These are phyloP conservation scores for Bhutanitis thaidina DNA, from an alignment of 2,888 invertebrate species.

Conservation along the genomic window DNA sequence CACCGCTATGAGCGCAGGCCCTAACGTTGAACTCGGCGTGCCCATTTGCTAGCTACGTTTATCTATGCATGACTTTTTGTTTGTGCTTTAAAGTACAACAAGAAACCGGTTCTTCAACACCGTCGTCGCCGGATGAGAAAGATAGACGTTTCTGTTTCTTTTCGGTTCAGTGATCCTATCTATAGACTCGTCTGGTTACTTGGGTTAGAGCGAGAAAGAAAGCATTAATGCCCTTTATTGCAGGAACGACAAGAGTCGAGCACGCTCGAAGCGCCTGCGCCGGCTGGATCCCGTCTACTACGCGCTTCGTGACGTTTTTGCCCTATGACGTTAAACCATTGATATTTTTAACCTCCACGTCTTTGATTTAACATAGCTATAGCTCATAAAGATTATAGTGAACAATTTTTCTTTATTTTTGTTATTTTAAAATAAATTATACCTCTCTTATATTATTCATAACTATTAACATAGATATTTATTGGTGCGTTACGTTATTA, in stretches of 20 bases:
- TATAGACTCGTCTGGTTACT: slow-evolving; percentile 41
- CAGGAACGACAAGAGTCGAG: slow-evolving; percentile 49
- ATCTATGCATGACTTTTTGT: slow-evolving; percentile 68
- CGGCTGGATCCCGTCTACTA: slow-evolving; percentile 38
- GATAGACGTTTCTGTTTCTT: slow-evolving; percentile 62
- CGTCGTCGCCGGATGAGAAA: slow-evolving; percentile 59
- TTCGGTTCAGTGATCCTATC: slow-evolving; percentile 73
- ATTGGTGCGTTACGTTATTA: no score
- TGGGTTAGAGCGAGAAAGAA: slow-evolving; percentile 41
- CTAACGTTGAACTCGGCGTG: slow-evolving; percentile 47
- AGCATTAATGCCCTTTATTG: slow-evolving; percentile 32
- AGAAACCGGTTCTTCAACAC: slow-evolving; percentile 59
- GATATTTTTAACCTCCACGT: slow-evolving; percentile 45
- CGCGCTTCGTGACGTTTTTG: slow-evolving; percentile 42
- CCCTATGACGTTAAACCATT: slow-evolving; percentile 63
- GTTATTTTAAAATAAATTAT: no score
- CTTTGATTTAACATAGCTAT: no score
- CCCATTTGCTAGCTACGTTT: slow-evolving; percentile 47
- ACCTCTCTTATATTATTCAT: no score
- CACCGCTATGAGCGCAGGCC: slow-evolving; percentile 41
- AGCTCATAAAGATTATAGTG: no score
- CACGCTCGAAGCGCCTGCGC: slow-evolving; percentile 53
- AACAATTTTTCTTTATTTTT: no score
- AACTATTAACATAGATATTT: no score
- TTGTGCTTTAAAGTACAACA: slow-evolving; percentile 61